Conservation (phyloP, 2,797 vertebrate genomes). For the Chelonia mydas region DNA sequence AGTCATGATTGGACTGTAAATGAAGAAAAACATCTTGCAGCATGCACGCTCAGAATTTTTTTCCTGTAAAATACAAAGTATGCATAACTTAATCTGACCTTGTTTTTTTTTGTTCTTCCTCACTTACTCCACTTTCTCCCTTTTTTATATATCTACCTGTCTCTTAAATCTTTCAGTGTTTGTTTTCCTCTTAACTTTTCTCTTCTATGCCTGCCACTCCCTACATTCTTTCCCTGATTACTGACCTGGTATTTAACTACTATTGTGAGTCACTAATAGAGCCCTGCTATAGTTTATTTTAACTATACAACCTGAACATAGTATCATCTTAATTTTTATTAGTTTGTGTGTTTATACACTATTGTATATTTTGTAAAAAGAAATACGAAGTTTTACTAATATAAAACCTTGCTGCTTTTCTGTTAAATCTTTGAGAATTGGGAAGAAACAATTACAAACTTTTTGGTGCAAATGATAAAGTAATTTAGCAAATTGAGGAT, state of each 20-base stretch:
- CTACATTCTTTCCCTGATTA: fast-evolving
- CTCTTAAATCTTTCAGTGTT: neutral
- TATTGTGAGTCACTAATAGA: fast-evolving
- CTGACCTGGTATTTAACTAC: neutral
- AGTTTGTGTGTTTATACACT: neutral
- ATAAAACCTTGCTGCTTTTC: neutral
- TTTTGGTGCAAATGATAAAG: neutral
- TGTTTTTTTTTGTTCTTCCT: fast-evolving
- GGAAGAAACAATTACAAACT: neutral
- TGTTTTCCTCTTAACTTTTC: neutral
- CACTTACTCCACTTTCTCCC: neutral
- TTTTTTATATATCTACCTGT: fast-evolving
- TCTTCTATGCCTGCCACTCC: neutral
- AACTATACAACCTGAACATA: neutral
- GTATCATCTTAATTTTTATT: neutral
- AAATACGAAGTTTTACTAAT: neutral
- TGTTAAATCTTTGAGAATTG: neutral
- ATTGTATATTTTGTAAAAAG: neutral
- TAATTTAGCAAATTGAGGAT: slow-evolving; percentile 8
- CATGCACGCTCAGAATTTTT: neutral
- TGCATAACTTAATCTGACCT: neutral
- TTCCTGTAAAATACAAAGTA: neutral
- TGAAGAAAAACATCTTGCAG: fast-evolving
- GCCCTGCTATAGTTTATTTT: neutral
- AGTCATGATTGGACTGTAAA: neutral